Evolutionary conservation across 2,113 vertebrate genomes (phyloP).

Genomic region (Morone chrysops): DNA sequence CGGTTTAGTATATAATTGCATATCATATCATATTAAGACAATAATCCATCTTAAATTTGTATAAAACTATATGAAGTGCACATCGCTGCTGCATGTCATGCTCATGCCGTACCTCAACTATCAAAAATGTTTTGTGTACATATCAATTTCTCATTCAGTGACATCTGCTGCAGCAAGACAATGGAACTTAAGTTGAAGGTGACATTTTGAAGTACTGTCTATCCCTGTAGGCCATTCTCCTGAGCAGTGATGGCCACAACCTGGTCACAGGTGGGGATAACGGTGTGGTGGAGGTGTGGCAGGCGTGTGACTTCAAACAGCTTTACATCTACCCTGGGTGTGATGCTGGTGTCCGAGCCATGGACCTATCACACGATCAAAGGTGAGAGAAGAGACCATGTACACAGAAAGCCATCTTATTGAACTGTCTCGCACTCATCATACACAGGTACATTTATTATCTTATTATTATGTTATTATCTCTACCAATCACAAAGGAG

Average conservation of each 20-base stretch:
- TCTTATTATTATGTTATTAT: too few species aligned
- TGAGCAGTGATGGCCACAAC: conserved; percentile 98
- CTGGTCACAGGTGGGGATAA: conserved; percentile 97
- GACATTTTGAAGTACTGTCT: background rate
- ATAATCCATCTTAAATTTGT: background rate
- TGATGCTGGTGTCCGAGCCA: conserved; percentile 96
- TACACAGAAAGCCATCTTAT: background rate
- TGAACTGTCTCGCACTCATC: background rate
- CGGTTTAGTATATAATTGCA: too few species aligned
- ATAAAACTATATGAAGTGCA: background rate
- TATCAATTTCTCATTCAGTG: background rate
- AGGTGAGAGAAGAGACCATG: conserved; percentile 83
- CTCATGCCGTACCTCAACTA: background rate
- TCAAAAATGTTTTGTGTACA: background rate
- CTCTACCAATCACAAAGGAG: background rate
- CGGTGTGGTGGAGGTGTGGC: conserved; percentile 98
- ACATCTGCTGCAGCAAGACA: background rate
- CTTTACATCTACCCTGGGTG: conserved; percentile 98
- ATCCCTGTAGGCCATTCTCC: conserved; percentile 88
- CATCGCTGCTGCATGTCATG: background rate
- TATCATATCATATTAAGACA: background rate
- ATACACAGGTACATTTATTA: background rate
- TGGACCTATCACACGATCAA: conserved; percentile 99
- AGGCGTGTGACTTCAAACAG: conserved; percentile 98
- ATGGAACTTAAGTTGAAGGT: background rate